phyloP scores from a whole-genome alignment of 2,113 vertebrate genomes.

The Promerops cafer region DNA sequence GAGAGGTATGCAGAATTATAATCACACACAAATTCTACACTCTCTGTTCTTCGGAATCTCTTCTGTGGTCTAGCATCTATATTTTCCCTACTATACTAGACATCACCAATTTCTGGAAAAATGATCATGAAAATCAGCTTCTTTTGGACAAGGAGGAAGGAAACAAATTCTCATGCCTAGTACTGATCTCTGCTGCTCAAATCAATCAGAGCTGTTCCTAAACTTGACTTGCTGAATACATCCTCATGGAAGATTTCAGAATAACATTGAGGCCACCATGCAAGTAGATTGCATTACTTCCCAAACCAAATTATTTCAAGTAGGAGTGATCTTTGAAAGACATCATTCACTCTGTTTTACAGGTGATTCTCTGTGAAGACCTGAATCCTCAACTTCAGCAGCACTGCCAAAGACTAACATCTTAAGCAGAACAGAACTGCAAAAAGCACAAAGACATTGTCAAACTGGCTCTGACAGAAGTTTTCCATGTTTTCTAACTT shows the following conservation, averaged over 20 bases:
- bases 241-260: background rate
- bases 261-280: background rate
- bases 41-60: background rate
- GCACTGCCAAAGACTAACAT: background rate
- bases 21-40: background rate
- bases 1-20: background rate
- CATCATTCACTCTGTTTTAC: background rate
- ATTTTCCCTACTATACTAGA: background rate
- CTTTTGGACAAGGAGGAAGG: background rate
- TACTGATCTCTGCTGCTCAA: background rate
- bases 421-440: background rate
- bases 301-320: background rate
- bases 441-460: conserved; percentile 2
- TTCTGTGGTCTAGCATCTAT: background rate
- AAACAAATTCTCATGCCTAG: background rate
- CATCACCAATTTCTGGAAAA: background rate
- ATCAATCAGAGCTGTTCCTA: background rate
- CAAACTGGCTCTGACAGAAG: conserved; percentile 5
- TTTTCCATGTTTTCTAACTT: conserved; percentile 50
- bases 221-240: background rate
- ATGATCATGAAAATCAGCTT: background rate
- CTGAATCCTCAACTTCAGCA: background rate
- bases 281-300: background rate
- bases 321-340: background rate
- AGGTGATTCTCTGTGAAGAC: background rate